Evolutionary conservation across 2,888 invertebrate genomes (phyloP).

Genomic region (Yponomeuta sedellus): DNA sequence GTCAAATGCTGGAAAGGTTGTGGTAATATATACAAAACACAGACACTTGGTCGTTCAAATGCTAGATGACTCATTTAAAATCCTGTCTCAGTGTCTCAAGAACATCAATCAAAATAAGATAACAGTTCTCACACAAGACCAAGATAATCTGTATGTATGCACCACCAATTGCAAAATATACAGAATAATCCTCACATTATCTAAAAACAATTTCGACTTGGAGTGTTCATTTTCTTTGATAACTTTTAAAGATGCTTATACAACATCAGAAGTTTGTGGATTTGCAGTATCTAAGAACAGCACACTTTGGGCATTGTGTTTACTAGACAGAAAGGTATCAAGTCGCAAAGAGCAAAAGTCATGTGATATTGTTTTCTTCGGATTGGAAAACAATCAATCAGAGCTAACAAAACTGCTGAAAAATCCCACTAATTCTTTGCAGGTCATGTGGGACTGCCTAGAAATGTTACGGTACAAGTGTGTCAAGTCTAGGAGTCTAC

Average conservation of each 20-base stretch:
- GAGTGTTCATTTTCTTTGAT: conserved; percentile 31
- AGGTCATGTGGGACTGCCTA: conserved; percentile 50
- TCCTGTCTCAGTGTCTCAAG: conserved; percentile 38
- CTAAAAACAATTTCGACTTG: conserved; percentile 28
- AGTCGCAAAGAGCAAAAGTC: conserved; percentile 41
- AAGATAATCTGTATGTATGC: conserved; percentile 34
- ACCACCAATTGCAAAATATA: conserved; percentile 48
- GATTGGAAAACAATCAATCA: conserved; percentile 24
- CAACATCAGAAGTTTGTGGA: conserved; percentile 40
- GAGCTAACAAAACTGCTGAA: conserved; percentile 33
- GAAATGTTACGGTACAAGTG: conserved; percentile 48
- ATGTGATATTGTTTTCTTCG: conserved; percentile 43
- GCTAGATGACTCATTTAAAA: conserved; percentile 36
- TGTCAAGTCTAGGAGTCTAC: conserved; percentile 44
- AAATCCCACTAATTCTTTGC: conserved; percentile 45
- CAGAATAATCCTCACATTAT: conserved; percentile 29
- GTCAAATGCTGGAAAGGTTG: conserved; percentile 31
- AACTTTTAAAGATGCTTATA: conserved; percentile 37
- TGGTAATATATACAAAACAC: conserved; percentile 51
- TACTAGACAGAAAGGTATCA: conserved; percentile 41
- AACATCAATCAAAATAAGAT: conserved; percentile 57
- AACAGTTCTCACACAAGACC: conserved; percentile 34
- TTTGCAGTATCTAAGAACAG: conserved; percentile 42
- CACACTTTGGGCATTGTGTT: conserved; percentile 36
- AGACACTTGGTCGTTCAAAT: conserved; percentile 50